These are phyloP conservation scores for Megalops cyprinoides DNA, from an alignment of 2,797 vertebrate species.

Conservation along the genomic window DNA sequence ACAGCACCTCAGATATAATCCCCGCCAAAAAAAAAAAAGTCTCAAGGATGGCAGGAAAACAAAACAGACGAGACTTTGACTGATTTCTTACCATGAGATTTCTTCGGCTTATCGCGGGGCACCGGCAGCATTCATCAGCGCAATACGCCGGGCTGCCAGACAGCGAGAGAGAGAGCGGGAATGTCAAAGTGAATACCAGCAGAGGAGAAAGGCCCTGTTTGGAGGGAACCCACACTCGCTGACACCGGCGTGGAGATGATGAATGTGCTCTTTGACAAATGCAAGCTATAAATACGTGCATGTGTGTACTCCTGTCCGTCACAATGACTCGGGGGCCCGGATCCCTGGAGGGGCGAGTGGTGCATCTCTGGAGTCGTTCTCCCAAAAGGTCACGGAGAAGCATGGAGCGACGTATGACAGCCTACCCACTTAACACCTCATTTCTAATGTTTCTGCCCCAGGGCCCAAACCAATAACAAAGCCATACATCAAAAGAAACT, in stretches of 20 bases:
- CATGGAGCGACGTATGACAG: conserved; percentile 13
- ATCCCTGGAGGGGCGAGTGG: conserved; percentile 1
- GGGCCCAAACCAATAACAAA: conserved; percentile 34
- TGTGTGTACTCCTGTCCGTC: conserved; percentile 44
- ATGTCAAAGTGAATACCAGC: conserved; percentile 25
- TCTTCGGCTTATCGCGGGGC: background rate
- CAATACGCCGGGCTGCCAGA: background rate
- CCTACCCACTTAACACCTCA: conserved; percentile 35
- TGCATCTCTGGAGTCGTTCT: background rate
- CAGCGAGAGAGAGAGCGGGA: background rate
- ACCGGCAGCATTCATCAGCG: background rate
- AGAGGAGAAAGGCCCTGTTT: background rate
- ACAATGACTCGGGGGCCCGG: conserved; percentile 24
- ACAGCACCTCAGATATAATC: background rate
- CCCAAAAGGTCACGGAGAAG: background rate
- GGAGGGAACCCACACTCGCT: conserved; percentile 1
- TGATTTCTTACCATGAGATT: too few species aligned
- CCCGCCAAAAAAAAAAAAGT: background rate
- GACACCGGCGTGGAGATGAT: conserved; percentile 49
- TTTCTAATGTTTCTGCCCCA: conserved; percentile 12
- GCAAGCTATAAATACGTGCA: conserved; percentile 55
- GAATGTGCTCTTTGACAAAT: conserved; percentile 69
- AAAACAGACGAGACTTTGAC: too few species aligned
- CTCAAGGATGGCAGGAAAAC: background rate
- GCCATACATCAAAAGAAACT: conserved; percentile 26